Percentiles rank a stretch among this genome's conserved stretches.
Conservation (phyloP, 2,113 vertebrate genomes). For the Tragelaphus scriptus region DNA sequence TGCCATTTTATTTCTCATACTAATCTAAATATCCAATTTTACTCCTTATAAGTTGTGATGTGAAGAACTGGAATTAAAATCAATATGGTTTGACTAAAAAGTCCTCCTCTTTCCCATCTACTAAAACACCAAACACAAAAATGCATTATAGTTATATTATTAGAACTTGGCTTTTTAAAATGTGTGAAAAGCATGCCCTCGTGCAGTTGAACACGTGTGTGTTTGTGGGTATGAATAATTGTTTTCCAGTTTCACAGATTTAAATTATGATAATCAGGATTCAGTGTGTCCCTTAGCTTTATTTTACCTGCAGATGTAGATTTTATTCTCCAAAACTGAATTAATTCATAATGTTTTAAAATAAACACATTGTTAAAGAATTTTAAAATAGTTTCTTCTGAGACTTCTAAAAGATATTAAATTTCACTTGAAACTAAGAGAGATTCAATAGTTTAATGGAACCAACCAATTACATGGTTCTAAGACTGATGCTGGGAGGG, state of each 20-base stretch:
- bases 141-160: background rate
- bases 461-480: background rate
- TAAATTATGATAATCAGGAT: background rate
- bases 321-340: background rate
- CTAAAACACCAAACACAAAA: background rate
- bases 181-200: background rate
- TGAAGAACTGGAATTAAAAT: background rate
- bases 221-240: background rate
- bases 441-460: background rate
- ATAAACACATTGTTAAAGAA: background rate
- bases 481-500: background rate
- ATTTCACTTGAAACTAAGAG: background rate
- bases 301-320: background rate
- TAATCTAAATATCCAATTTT: background rate
- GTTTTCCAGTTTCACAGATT: background rate
- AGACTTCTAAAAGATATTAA: background rate
- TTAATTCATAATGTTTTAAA: background rate
- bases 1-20: background rate
- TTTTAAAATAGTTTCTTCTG: background rate
- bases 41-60: background rate
- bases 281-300: background rate
- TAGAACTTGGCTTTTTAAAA: background rate
- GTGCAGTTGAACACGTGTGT: rapidly evolving
- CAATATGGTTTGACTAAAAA: background rate
- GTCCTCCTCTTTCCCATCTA: background rate